Base-by-base conservation (phyloP, 2,888 invertebrate species). In the Apantesis nais region DNA sequence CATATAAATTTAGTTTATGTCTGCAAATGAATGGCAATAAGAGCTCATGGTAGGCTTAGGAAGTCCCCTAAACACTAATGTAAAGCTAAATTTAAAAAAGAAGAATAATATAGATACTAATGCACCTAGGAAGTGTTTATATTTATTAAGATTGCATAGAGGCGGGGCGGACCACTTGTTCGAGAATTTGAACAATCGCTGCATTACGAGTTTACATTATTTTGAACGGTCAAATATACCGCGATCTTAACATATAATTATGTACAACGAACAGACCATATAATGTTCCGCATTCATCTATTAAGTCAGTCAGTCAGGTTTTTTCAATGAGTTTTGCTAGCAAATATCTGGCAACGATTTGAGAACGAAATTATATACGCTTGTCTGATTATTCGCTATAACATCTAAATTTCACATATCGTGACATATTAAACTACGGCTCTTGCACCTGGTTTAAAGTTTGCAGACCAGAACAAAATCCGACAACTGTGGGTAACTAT, bases 91-190 rank as follows among this genome's bases (percentile, higher is more conserved):
- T 89, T 89, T 87, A 88, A 90, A 87, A 90, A 92, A 90, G 90
- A 92, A 52, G n/a, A 14, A 92, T 89, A 90, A 67, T 90, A 90
- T 87, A 88, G 78, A 88, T 86, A 88, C 86, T 60, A 86, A 83
- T 87, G 88, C 88, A 92, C 82, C 92, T 94, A 94, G 94, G 94
- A 94, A 94, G 92, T 93, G 92, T 94, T 94, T 93, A 94, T 93
- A 92, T 94, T 94, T 93, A 94, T 93, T 93, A 91, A 93, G 90
- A 93, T 93, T 93, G 91, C 90, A 89, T 94, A 94, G 90, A 90
- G 95, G 94, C 93, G 94, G 90, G 78, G 80, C 84, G 75, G 81
- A 83, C 86, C 87, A 90, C 91, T 92, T 92, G 92, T 90, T 88
- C 81, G 85, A 84, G 89, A 90, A 92, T 94, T 93, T 94, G 92